Evolutionary conservation across 2,797 vertebrate species (phyloP).

Genomic region (Pantherophis vulpinus): DNA sequence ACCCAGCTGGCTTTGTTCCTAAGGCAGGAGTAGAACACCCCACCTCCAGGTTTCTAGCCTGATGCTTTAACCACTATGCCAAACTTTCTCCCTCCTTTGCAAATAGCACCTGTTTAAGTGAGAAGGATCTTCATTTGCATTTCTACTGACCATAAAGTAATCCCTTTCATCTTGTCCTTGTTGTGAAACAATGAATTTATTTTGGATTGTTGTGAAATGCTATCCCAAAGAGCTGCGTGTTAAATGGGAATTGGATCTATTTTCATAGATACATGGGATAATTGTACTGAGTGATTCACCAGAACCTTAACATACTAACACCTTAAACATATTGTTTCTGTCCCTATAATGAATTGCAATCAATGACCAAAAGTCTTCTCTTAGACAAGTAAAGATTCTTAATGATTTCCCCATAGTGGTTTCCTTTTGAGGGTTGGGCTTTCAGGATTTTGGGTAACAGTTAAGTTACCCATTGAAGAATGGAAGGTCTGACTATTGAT

Average conservation of each 20-base stretch:
- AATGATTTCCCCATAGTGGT: not conserved
- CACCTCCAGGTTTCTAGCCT: not conserved
- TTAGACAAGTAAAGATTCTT: not conserved
- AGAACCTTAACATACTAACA: not conserved
- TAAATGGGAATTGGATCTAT: not conserved
- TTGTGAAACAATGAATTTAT: not conserved
- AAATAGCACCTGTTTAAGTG: not conserved
- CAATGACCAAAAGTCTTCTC: not conserved
- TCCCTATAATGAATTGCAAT: not conserved
- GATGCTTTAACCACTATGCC: not conserved
- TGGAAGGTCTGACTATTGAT: not conserved
- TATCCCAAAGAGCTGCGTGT: not conserved
- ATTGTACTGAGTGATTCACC: not conserved
- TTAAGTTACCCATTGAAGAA: not conserved
- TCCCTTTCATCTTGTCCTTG: not conserved
- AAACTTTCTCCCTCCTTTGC: not conserved
- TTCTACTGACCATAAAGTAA: not conserved
- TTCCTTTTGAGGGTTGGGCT: not conserved
- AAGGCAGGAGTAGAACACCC: not conserved
- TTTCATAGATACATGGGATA: not conserved
- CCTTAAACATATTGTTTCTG: no score
- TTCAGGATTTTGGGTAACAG: not conserved
- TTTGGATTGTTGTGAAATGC: not conserved
- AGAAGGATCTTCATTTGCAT: not conserved
- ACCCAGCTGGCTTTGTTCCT: not conserved